These are phyloP conservation scores for Clarias laeviceps DNA, from an alignment of 2,797 vertebrate genomes.

Conservation along the genomic window DNA sequence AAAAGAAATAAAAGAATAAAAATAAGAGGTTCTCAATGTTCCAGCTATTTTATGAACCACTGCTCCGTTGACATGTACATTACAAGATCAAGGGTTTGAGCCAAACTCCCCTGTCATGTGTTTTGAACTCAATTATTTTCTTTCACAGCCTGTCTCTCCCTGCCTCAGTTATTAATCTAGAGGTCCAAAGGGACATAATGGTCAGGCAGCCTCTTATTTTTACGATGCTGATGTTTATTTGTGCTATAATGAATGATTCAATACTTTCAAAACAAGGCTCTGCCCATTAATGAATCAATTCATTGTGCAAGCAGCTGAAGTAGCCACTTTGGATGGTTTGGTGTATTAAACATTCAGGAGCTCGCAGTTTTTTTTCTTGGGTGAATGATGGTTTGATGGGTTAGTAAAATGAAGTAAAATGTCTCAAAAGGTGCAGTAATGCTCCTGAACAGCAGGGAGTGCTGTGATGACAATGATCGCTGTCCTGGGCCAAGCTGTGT, in stretches of 20 bases:
- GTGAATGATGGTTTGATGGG: background rate
- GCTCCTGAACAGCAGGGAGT: slow-evolving; percentile 70
- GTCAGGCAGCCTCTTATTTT: slow-evolving; percentile 39
- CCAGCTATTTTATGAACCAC: background rate
- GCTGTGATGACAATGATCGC: slow-evolving; percentile 62
- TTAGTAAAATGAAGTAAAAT: background rate
- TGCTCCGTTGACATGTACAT: background rate
- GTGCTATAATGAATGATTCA: slow-evolving; percentile 57
- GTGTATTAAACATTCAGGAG: slow-evolving; percentile 49
- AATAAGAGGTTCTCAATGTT: background rate
- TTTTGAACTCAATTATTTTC: slow-evolving; percentile 21
- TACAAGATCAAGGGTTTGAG: background rate
- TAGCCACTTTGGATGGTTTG: slow-evolving; percentile 40
- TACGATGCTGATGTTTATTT: slow-evolving; percentile 39
- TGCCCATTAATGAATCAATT: slow-evolving; percentile 56
- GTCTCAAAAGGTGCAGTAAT: slow-evolving; percentile 35
- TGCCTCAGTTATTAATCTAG: slow-evolving; percentile 48
- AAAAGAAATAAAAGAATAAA: background rate
- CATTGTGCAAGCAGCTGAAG: slow-evolving; percentile 55
- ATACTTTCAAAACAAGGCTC: slow-evolving; percentile 44
- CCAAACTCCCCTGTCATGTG: background rate
- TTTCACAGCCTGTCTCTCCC: slow-evolving; percentile 25
- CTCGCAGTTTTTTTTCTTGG: background rate
- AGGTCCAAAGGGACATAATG: slow-evolving; percentile 51
- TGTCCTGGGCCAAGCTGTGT: background rate